Conservation (phyloP, 2,113 vertebrate species). For the Monopterus albus region DNA sequence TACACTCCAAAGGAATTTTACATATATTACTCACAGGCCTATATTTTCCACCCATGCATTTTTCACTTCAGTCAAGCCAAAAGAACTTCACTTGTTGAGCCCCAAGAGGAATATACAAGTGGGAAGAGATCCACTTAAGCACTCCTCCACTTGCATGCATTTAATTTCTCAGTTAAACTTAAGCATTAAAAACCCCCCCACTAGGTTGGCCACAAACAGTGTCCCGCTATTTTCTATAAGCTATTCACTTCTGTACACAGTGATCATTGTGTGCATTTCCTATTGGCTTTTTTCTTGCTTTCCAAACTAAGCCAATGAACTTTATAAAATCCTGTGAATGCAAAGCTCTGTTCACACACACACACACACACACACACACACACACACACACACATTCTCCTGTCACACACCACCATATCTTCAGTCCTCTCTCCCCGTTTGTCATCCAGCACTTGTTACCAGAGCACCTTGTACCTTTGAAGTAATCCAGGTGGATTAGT, state of each 20-base stretch:
- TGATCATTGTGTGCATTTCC: neutral
- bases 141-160: neutral
- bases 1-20: neutral
- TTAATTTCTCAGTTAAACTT: slow-evolving; percentile 13
- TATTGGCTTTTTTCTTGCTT: neutral
- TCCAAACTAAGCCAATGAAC: neutral
- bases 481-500: slow-evolving; percentile 67
- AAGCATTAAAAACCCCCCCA: too few relatives aligned
- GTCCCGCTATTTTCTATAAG: too few relatives aligned
- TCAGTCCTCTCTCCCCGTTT: neutral
- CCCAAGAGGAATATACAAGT: slow-evolving; percentile 17
- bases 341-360: slow-evolving; percentile 16
- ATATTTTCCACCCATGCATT: slow-evolving; percentile 19
- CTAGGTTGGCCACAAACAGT: neutral
- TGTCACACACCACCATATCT: too few relatives aligned
- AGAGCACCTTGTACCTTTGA: slow-evolving; percentile 54
- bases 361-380: slow-evolving; percentile 17
- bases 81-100: slow-evolving; percentile 13
- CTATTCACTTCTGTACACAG: neutral
- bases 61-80: slow-evolving; percentile 16
- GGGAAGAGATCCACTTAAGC: slow-evolving; percentile 8
- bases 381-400: slow-evolving; percentile 6
- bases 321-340: too few relatives aligned
- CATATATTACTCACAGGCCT: slow-evolving; percentile 7
- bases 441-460: slow-evolving; percentile 33